Percentiles rank a stretch among this genome's conserved stretches.
These are phyloP conservation scores for Holcopasites calliopsidis DNA, from an alignment of 1,140 invertebrate species.

Conservation along the genomic window DNA sequence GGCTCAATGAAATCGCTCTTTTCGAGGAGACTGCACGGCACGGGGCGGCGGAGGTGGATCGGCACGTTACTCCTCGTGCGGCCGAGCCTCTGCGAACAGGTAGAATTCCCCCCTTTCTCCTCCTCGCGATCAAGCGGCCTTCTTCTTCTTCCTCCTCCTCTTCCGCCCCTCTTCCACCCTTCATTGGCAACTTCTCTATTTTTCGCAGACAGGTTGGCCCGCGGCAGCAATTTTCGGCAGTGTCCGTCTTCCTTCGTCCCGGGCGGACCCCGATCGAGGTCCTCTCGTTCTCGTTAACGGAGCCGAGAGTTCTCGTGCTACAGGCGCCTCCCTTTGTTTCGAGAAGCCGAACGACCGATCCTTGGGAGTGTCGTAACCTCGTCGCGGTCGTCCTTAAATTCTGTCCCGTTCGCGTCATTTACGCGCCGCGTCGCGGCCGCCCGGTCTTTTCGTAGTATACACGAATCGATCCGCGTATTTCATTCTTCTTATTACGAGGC, in stretches of 20 bases:
- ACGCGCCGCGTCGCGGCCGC: no score
- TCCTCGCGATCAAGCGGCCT: no score
- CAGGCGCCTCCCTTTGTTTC: slow-evolving; percentile 56
- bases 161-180: neutral
- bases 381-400: slow-evolving; percentile 34
- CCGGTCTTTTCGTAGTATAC: no score
- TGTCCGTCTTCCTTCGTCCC: slow-evolving; percentile 8
- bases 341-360: slow-evolving; percentile 31
- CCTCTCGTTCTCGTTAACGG: slow-evolving; percentile 23
- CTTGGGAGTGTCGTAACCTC: slow-evolving; percentile 49
- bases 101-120: slow-evolving; percentile 55
- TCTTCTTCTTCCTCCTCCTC: neutral
- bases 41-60: slow-evolving; percentile 18
- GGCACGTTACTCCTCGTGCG: neutral
- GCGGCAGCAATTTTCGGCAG: slow-evolving; percentile 53
- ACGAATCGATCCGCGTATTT: no score
- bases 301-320: slow-evolving; percentile 28
- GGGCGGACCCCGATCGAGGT: neutral
- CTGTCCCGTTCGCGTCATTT: slow-evolving; percentile 23
- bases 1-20: slow-evolving; percentile 54
- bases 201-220: slow-evolving; percentile 56
- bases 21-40: slow-evolving; percentile 18
- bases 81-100: slow-evolving; percentile 38
- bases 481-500: no score
- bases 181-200: slow-evolving; percentile 40